Conservation (phyloP, 2,113 vertebrate genomes). For the Oenanthe oenanthe region DNA sequence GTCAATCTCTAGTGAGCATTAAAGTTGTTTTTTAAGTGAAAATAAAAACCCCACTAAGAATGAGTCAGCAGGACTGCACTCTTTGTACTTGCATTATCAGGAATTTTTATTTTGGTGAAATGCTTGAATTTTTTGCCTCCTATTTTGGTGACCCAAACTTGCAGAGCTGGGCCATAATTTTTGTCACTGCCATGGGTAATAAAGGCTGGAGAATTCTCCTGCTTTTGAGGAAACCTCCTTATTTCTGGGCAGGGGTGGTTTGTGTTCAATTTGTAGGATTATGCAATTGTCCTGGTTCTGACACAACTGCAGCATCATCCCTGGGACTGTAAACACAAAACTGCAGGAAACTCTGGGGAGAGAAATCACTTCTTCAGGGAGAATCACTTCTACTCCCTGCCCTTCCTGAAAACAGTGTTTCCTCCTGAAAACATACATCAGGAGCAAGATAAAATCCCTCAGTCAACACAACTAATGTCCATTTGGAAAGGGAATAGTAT, state of each 20-base stretch:
- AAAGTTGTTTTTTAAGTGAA: not conserved
- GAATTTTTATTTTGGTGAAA: not conserved
- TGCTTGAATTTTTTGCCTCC: not conserved
- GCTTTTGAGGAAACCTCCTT: not conserved
- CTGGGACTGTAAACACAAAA: not conserved
- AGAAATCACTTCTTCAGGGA: not conserved
- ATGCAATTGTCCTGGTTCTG: slow-evolving; percentile 52
- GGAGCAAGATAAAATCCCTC: not conserved
- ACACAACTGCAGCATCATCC: not conserved
- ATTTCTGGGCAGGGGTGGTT: not conserved
- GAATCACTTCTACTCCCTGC: not conserved
- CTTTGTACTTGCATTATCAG: not conserved
- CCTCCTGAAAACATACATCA: not conserved
- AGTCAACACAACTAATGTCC: not conserved
- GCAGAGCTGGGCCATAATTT: not conserved
- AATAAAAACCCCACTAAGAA: not conserved
- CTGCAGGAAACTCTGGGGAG: not conserved
- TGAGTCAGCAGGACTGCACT: not conserved
- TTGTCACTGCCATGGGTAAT: not conserved
- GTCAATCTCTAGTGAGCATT: not conserved
- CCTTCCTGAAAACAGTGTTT: not conserved
- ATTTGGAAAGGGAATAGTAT: not conserved
- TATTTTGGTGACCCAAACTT: not conserved
- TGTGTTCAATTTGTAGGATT: slow-evolving; percentile 14
- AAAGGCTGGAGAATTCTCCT: not conserved